Evolutionary conservation across 2,113 vertebrate genomes (phyloP), one percentile per base, ranked within the genome.

Genomic region (Neopipo cinnamomea): DNA sequence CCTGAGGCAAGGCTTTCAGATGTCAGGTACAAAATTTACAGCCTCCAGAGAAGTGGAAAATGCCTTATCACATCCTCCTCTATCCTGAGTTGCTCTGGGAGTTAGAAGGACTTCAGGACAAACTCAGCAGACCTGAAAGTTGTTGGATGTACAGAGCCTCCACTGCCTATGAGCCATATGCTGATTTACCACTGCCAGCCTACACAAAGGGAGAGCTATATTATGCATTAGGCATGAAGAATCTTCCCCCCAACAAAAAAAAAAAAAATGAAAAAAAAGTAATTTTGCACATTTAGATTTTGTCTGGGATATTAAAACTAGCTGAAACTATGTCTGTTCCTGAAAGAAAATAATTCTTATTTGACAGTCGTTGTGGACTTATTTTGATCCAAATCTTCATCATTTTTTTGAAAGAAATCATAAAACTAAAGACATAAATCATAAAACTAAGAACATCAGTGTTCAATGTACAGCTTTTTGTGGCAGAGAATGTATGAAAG

Each of bases 201-300:
- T 31, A 35, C 18, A 59, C 8, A 70, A 79, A 88, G 5, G 23
- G 15, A 73, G 90, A 76, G 7, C 11, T 39, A 1, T 58, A 11
- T 12, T 37, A 42, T 30, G 8, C 47, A 35, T 46, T 59, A 47
- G 33, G 46, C 13, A 44, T 25, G 7, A 6, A 52, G 13, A 53
- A 58, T n/a, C 12, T 41, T 33, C 1, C 1, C 5, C 1, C 3
- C 2, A 2, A 2, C 47, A 5, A 24, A 24, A 49, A 24, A 7
- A 19, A 17, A 2, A 41, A 31, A 47, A 8, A 30, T 19, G 61
- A 56, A 41, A 17, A n/a, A 39, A 15, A n/a, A 27, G 4, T 18
- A 14, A 11, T 78, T 84, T 74, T 78, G 3, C 18, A 61, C 5
- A 30, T n/a, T 12, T 72, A 5, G 25, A 39, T 61, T 31, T 76